Percentiles rank a stretch among this genome's conserved stretches.
These are phyloP conservation scores for Apodemia hepburni DNA, from an alignment of 2,888 invertebrate genomes.

Conservation along the genomic window DNA sequence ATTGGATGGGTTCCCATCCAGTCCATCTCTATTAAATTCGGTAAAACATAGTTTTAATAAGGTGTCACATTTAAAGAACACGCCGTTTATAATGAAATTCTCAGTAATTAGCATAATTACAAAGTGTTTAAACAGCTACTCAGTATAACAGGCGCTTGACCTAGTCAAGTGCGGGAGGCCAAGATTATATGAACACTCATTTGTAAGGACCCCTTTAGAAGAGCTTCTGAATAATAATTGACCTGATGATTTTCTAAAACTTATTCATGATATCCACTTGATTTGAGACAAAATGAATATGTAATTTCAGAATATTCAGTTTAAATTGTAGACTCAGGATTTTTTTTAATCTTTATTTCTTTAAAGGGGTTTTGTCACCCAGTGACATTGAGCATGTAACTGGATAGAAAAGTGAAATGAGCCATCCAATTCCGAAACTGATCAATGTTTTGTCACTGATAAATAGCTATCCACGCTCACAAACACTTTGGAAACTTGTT, in stretches of 20 bases:
- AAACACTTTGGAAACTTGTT: too few species aligned
- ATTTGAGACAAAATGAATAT: neutral
- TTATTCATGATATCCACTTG: neutral
- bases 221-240: neutral
- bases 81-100: neutral
- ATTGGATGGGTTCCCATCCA: too few species aligned
- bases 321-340: too few species aligned
- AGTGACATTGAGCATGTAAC: too few species aligned
- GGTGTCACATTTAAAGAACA: neutral
- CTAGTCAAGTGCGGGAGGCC: constrained; percentile 1
- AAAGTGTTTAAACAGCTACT: constrained; percentile 10
- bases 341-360: too few species aligned
- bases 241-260: neutral
- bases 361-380: too few species aligned
- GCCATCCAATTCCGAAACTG: too few species aligned
- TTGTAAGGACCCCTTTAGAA: neutral
- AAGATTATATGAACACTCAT: constrained; percentile 11
- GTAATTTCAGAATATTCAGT: neutral
- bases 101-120: constrained; percentile 4
- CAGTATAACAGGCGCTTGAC: constrained; percentile 10
- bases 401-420: too few species aligned
- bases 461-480: too few species aligned
- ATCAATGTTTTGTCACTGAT: too few species aligned
- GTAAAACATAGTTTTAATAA: neutral
- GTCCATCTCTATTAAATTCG: neutral